Evolutionary conservation across 2,797 vertebrate genomes (phyloP).

Genomic region (Distichodus sexfasciatus): DNA sequence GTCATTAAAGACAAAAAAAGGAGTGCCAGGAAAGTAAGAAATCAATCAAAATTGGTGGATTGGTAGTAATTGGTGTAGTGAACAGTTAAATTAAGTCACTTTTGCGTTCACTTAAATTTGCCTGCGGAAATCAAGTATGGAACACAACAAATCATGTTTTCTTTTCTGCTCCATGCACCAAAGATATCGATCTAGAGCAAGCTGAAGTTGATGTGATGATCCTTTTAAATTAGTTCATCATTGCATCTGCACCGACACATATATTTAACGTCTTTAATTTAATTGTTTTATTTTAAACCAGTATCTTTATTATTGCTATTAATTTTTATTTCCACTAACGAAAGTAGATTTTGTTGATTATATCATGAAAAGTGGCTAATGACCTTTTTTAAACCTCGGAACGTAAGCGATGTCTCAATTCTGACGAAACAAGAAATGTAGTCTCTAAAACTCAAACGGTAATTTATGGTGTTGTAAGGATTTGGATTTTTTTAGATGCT

Average conservation of each 20-base stretch:
- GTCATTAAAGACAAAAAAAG: slow-evolving; percentile 32
- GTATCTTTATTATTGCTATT: slow-evolving; percentile 21
- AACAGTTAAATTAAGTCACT: slow-evolving; percentile 2
- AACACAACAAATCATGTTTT: slow-evolving; percentile 32
- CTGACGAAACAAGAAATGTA: slow-evolving; percentile 35
- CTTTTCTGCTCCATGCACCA: slow-evolving; percentile 44
- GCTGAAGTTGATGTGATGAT: slow-evolving; percentile 34
- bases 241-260: slow-evolving; percentile 29
- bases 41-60: slow-evolving; percentile 26
- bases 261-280: slow-evolving; percentile 34
- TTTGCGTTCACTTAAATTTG: slow-evolving; percentile 3
- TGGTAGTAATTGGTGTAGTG: slow-evolving; percentile 20
- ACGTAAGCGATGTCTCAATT: slow-evolving; percentile 13
- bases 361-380: slow-evolving; percentile 34
- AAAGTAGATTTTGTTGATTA: slow-evolving; percentile 12
- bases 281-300: slow-evolving; percentile 38
- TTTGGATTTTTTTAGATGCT: no score
- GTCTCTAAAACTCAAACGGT: no score
- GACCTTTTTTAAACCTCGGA: background rate
- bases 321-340: slow-evolving; percentile 34
- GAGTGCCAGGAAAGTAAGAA: slow-evolving; percentile 10
- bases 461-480: no score
- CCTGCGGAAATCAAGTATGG: background rate
- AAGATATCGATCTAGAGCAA: slow-evolving; percentile 42
- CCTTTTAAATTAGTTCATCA: slow-evolving; percentile 27